These are phyloP conservation scores for Andrena bicolor DNA, from an alignment of 2,888 invertebrate genomes.

Conservation along the genomic window DNA sequence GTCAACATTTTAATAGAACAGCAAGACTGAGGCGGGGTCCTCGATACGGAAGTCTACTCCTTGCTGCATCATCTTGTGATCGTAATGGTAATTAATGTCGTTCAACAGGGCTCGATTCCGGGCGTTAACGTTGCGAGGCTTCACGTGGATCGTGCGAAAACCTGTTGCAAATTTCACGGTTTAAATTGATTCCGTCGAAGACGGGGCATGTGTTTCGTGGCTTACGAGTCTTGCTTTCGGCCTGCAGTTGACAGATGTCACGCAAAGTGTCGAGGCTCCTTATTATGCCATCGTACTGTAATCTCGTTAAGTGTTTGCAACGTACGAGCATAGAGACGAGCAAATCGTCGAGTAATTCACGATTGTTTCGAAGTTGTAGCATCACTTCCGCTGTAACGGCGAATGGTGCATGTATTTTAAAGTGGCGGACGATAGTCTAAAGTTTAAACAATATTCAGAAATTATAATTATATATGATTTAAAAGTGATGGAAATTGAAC, in stretches of 20 bases:
- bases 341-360: constrained; percentile 85
- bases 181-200: background rate
- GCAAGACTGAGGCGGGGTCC: constrained; percentile 77
- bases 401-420: background rate
- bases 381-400: constrained; percentile 82
- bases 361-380: constrained; percentile 85
- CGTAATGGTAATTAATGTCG: constrained; percentile 80
- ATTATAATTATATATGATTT: no score
- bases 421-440: background rate
- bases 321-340: constrained; percentile 83
- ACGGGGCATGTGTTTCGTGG: constrained; percentile 8
- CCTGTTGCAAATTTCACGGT: constrained; percentile 57
- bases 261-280: constrained; percentile 83
- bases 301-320: constrained; percentile 83
- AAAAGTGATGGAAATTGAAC: no score
- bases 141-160: constrained; percentile 82
- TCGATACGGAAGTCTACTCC: constrained; percentile 83
- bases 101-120: constrained; percentile 79
- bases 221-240: constrained; percentile 80
- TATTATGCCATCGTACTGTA: constrained; percentile 85
- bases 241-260: constrained; percentile 82
- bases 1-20: constrained; percentile 71
- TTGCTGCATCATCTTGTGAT: constrained; percentile 79
- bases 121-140: constrained; percentile 80
- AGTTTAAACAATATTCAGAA: no score